phyloP scores from a whole-genome alignment of 1,140 invertebrate species.

The Apis dorsata region DNA sequence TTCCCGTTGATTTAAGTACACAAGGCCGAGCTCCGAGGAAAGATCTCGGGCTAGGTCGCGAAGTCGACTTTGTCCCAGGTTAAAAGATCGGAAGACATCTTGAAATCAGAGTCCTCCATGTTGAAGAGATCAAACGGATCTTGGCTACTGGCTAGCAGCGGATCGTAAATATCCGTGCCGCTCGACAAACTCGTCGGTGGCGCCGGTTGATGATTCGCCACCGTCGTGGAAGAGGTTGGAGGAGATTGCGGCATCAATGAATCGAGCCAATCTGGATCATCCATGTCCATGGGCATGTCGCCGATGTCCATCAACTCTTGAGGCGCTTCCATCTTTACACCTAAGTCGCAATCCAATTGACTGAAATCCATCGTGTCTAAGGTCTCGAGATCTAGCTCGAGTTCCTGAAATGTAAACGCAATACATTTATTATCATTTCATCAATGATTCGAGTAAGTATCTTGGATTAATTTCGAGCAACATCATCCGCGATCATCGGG shows the following conservation, averaged over 20 bases:
- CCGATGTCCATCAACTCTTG: conserved; percentile 79
- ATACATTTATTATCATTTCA: neutral
- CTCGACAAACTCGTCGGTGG: conserved; percentile 71
- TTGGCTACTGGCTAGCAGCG: conserved; percentile 82
- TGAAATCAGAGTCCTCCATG: conserved; percentile 85
- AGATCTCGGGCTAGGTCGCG: conserved; percentile 80
- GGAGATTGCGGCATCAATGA: conserved; percentile 81
- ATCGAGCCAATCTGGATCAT: conserved; percentile 87
- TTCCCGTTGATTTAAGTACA: conserved; percentile 70
- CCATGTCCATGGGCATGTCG: conserved; percentile 85
- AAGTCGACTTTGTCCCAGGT: conserved; percentile 85
- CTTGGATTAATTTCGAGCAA: neutral
- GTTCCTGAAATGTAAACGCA: conserved; percentile 71
- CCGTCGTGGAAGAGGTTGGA: conserved; percentile 63
- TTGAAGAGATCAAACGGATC: conserved; percentile 87
- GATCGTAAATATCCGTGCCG: conserved; percentile 82
- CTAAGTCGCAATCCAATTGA: conserved; percentile 80
- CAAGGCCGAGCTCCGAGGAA: conserved; percentile 56
- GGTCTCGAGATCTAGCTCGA: conserved; percentile 80
- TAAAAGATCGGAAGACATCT: conserved; percentile 81
- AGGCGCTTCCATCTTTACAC: conserved; percentile 73
- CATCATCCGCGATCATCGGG: neutral
- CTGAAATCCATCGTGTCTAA: conserved; percentile 82
- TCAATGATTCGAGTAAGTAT: neutral
- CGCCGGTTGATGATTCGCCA: conserved; percentile 58